A percentile compares a stretch with the other conserved stretches of the same genome.
Conservation (phyloP, 2,113 vertebrate genomes). For the Calcarius ornatus region DNA sequence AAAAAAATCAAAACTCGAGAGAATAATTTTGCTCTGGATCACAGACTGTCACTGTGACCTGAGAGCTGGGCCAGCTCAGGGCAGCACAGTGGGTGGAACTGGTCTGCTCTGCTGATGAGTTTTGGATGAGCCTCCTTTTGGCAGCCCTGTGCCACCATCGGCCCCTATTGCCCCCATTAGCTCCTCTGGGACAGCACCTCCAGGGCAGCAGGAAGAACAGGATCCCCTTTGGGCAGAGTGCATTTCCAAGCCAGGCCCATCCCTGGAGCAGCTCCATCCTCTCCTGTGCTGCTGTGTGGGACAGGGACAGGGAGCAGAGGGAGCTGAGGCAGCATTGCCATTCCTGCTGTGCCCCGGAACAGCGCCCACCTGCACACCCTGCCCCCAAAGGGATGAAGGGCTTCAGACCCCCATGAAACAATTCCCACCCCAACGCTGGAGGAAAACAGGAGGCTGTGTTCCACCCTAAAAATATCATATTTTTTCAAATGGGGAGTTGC, state of each 20-base stretch:
- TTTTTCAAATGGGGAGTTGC: not conserved
- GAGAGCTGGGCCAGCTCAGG: not conserved
- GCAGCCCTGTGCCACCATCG: accelerated
- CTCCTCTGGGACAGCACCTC: not conserved
- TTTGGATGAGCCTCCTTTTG: not conserved
- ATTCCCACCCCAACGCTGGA: not conserved
- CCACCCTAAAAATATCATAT: not conserved
- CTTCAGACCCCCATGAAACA: not conserved
- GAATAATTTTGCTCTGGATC: not conserved
- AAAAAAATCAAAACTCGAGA: accelerated
- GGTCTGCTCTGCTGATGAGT: accelerated
- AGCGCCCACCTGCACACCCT: not conserved
- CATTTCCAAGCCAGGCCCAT: not conserved
- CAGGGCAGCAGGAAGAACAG: not conserved
- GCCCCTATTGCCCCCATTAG: not conserved
- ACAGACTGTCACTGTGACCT: no score
- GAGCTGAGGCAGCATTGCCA: not conserved
- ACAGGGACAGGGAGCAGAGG: not conserved
- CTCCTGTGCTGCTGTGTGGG: not conserved
- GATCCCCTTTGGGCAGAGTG: not conserved
- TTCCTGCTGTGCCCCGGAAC: not conserved
- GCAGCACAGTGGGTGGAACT: accelerated
- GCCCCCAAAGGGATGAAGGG: not conserved
- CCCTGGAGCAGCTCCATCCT: not conserved
- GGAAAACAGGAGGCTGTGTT: not conserved